Percentiles rank a stretch among this genome's conserved stretches.
phyloP scores from a whole-genome alignment of 2,797 vertebrate species.

The Triplophysa bombifrons region DNA sequence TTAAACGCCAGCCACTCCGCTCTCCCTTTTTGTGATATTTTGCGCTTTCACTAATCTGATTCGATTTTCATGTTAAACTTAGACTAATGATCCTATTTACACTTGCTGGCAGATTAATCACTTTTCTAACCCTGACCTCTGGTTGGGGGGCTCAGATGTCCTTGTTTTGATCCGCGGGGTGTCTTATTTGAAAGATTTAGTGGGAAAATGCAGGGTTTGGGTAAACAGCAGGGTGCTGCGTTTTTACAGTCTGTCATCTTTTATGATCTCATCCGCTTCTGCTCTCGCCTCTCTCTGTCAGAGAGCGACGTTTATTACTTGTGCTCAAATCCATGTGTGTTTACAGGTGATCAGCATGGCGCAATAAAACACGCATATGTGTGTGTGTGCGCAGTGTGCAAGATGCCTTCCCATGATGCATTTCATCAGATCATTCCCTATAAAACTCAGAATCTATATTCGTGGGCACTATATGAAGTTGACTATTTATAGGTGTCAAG shows the following conservation, averaged over 20 bases:
- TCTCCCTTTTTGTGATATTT: constrained; percentile 53
- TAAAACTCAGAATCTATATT: constrained; percentile 8
- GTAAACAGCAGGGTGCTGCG: constrained; percentile 8
- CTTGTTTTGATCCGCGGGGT: constrained; percentile 37
- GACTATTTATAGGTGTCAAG: not conserved
- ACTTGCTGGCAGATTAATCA: constrained; percentile 78
- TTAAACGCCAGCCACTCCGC: constrained; percentile 39
- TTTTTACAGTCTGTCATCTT: constrained; percentile 32
- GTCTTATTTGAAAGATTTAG: constrained; percentile 28
- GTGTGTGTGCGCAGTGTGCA: not conserved
- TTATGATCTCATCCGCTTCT: constrained; percentile 12
- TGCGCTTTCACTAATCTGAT: constrained; percentile 68
- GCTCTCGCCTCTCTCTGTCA: constrained; percentile 6
- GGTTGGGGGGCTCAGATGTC: constrained; percentile 21
- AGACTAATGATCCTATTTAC: constrained; percentile 79
- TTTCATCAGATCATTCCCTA: constrained; percentile 7
- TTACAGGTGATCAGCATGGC: constrained; percentile 63
- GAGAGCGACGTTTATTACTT: constrained; percentile 37
- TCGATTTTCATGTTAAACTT: constrained; percentile 71
- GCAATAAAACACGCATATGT: constrained; percentile 61
- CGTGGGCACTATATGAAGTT: not conserved
- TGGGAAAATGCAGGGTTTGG: constrained; percentile 10
- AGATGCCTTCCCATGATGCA: constrained; percentile 10
- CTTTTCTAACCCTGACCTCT: constrained; percentile 60
- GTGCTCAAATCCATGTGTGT: constrained; percentile 53